Conservation (phyloP, 2,113 vertebrate genomes). For the Heterochromis multidens region DNA sequence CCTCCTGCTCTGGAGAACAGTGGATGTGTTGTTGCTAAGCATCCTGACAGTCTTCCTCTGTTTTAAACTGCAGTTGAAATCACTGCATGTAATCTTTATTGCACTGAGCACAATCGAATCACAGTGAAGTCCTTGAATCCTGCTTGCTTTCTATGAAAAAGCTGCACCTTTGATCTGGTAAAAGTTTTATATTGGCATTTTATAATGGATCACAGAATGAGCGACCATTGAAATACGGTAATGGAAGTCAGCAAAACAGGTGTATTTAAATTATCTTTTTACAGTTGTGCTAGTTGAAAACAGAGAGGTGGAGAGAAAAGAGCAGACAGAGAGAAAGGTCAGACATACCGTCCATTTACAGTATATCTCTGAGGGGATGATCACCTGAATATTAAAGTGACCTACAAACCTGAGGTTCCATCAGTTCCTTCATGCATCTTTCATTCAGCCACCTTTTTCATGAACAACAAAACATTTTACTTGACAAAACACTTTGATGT, state of each 20-base stretch:
- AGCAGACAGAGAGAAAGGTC: not conserved
- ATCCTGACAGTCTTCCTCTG: slow-evolving; percentile 10
- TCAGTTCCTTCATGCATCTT: slow-evolving; percentile 15
- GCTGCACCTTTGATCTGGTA: slow-evolving; percentile 17
- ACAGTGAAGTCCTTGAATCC: slow-evolving; percentile 6
- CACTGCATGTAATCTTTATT: slow-evolving; percentile 8
- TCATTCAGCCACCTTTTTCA: slow-evolving; percentile 5
- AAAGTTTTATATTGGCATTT: slow-evolving; percentile 26
- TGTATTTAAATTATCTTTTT: slow-evolving; percentile 3
- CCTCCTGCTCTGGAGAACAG: not conserved
- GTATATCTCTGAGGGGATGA: not conserved
- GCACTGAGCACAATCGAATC: not conserved
- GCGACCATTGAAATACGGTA: not conserved
- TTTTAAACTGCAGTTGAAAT: slow-evolving; percentile 27
- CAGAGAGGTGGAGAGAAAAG: not conserved
- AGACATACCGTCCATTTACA: slow-evolving; percentile 25
- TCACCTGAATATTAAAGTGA: slow-evolving; percentile 41
- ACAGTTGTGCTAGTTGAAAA: not conserved
- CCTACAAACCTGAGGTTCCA: slow-evolving; percentile 2
- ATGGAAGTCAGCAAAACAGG: not conserved
- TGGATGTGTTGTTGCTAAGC: slow-evolving; percentile 19
- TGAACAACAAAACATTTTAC: slow-evolving; percentile 24
- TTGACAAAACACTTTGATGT: slow-evolving; percentile 30
- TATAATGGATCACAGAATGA: slow-evolving; percentile 22
- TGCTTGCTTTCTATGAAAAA: not conserved